Evolutionary conservation across 2,888 invertebrate genomes (phyloP).

Genomic region (Papilio demoleus): DNA sequence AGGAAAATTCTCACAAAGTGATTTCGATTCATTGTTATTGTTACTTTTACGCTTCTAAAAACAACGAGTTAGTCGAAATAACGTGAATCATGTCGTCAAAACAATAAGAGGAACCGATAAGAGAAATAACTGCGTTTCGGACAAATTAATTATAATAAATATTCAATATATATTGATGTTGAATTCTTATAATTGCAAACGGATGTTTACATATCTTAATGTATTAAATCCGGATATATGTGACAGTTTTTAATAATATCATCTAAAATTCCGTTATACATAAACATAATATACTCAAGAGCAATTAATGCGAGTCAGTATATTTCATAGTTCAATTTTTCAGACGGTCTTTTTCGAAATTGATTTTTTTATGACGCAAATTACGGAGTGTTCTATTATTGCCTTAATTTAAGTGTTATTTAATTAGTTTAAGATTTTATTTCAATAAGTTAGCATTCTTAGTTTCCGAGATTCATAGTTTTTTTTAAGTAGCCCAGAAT

Average conservation of each 20-base stretch:
- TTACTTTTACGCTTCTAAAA: slow-evolving; percentile 25
- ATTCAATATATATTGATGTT: slow-evolving; percentile 25
- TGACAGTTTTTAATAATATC: slow-evolving; percentile 30
- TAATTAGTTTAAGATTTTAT: too few species aligned
- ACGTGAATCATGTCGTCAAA: slow-evolving; percentile 30
- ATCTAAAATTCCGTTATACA: neutral
- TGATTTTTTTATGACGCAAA: too few species aligned
- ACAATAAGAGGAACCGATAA: slow-evolving; percentile 38
- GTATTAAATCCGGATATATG: slow-evolving; percentile 23
- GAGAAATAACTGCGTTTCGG: slow-evolving; percentile 24
- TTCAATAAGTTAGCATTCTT: too few species aligned
- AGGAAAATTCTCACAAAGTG: slow-evolving; percentile 11
- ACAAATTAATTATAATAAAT: slow-evolving; percentile 37
- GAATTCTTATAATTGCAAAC: slow-evolving; percentile 31
- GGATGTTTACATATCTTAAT: slow-evolving; percentile 26
- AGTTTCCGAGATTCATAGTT: too few species aligned
- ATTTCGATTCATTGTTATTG: slow-evolving; percentile 17
- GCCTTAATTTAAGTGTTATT: too few species aligned
- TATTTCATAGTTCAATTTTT: too few species aligned
- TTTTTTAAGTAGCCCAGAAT: too few species aligned
- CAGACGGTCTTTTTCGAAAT: too few species aligned
- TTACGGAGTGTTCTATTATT: too few species aligned
- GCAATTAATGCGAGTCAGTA: too few species aligned
- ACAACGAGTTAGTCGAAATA: slow-evolving; percentile 11
- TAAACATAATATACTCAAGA: neutral